A percentile compares a stretch with the other conserved stretches of the same genome.
Conservation (phyloP, 30 jellyfish, hydroid and myxozoan genomes). For the Turritopsis rubra region DNA sequence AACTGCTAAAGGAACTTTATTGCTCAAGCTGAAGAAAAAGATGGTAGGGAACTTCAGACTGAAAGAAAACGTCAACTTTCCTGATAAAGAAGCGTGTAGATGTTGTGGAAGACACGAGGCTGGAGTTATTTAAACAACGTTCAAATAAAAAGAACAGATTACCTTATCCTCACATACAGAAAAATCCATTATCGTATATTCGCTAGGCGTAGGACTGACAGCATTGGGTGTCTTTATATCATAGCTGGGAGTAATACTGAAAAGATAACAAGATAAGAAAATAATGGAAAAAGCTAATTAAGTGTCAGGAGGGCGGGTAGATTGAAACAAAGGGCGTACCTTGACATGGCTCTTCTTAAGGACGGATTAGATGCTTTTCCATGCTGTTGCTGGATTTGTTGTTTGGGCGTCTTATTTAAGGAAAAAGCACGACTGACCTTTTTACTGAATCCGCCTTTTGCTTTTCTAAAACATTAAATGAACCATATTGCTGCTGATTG, state of each 20-base stretch:
- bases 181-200: slow-evolving; percentile 62
- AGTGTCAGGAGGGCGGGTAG: background rate
- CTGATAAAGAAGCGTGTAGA: too few relatives aligned
- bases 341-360: slow-evolving; percentile 64
- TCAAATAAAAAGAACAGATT: too few relatives aligned
- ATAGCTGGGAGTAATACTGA: slow-evolving; percentile 70
- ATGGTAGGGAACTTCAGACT: too few relatives aligned
- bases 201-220: slow-evolving; percentile 96
- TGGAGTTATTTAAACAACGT: too few relatives aligned
- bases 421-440: slow-evolving; percentile 90
- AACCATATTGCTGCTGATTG: background rate
- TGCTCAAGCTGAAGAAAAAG: too few relatives aligned
- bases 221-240: slow-evolving; percentile 39
- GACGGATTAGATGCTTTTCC: background rate
- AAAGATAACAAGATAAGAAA: slow-evolving; percentile 1
- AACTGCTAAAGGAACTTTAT: too few relatives aligned
- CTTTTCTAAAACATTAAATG: slow-evolving; percentile 43
- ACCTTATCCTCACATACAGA: slow-evolving; percentile 76
- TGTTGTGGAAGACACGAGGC: background rate
- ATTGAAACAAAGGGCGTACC: slow-evolving; percentile 31
- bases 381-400: background rate
- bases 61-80: too few relatives aligned
- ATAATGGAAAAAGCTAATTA: too few relatives aligned
- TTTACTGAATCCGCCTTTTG: slow-evolving; percentile 68
- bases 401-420: slow-evolving; percentile 80